Base-by-base conservation (phyloP, 2,888 invertebrate species). In the Fissipunctia ypsillon region DNA sequence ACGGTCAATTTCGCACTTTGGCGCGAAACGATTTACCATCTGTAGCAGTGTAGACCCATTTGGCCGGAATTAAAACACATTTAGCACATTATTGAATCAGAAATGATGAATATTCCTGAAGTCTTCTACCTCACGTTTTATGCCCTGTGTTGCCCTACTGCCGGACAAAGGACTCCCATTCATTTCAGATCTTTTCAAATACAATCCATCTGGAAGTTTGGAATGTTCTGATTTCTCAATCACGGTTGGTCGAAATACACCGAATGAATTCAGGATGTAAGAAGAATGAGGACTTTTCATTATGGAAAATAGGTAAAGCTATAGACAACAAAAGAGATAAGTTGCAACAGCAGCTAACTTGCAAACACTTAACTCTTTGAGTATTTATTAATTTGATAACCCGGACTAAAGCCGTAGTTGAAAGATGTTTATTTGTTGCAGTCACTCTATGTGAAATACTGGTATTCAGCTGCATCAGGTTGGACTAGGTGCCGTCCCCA, bases 171-270 rank as follows among this genome's bases (percentile, higher is more conserved):
- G 61, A 48, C 38, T 52, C 31, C 52, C 57, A 35, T 59, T 48
- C 35, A 76, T 75, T 64, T 45, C 14, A 28, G 45, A 45, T 52
- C 43, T 68, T 76, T 48, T 61, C 43, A 54, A 59, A 77, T 80
- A 80, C 45, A 76, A 76, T 76, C 52, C 63, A 81, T 48, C 77
- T 7, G 61, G 19, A 56, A 41, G 16, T 48, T 64, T n/a, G 76
- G 56, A 78, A 78, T 57, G 61, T 52, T 35, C 76, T 50, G 48
- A 75, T 76, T 76, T 52, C 19, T 52, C 45, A 74, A 65, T 81
- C 45, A 64, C 50, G 63, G 31, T 61, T 31, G 31, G 14, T 41
- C 7, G 54, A 25, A 60, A 61, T 5, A 50, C 45, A 31, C 14
- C 4, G 50, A 52, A 57, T 57, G 50, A 76, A 63, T 74, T 52